Base-by-base conservation (phyloP, 2,797 vertebrate species). In the Harpagifer antarcticus region DNA sequence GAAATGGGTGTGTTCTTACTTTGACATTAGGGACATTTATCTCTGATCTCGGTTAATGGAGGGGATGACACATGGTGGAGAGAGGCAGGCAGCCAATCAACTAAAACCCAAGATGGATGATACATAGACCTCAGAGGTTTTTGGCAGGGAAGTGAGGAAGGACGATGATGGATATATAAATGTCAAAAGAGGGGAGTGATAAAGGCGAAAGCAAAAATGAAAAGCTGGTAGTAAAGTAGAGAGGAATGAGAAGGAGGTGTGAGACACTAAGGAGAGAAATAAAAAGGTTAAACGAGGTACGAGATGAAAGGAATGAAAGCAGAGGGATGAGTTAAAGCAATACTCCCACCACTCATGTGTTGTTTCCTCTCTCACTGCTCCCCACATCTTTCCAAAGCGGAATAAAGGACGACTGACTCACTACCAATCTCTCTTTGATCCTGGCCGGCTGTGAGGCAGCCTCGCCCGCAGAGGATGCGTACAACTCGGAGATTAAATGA, bases 351-450 rank as follows among this genome's bases (percentile, higher is more conserved):
- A 77, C 83, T 79, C 74, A 2, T 76, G 72, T 65, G 37, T 68
- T 12, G 57, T 10, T 63, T 23, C 58, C 37, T 58, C 63, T 53
- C 73, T 74, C 76, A 59, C 56, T 68, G 52, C 56, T 78, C 73
- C 79, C 64, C 88, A 89, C 65, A 83, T 81, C 76, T 87, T 85
- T 86, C 59, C 76, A 75, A 65, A 68, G 81, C 87, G 79, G 82
- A 84, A 83, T 85, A 85, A 86, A 84, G 86, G 79, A 88, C 83
- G 84, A 85, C 83, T 89, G 85, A 86, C 83, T 89, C 86, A 87
- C 87, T 87, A 88, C 83, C 86, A 64, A 82, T 87, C 83, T 72
- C 65, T 68, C 86, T 91, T 93, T 92, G 90, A 92, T 93, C 88
- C 88, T 55, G 74, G 74, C 77, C 49, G 83, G 82, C 83, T 87